Conservation (phyloP, 53 echinoderm and acorn worm species). For the Mesocentrotus franciscanus region DNA sequence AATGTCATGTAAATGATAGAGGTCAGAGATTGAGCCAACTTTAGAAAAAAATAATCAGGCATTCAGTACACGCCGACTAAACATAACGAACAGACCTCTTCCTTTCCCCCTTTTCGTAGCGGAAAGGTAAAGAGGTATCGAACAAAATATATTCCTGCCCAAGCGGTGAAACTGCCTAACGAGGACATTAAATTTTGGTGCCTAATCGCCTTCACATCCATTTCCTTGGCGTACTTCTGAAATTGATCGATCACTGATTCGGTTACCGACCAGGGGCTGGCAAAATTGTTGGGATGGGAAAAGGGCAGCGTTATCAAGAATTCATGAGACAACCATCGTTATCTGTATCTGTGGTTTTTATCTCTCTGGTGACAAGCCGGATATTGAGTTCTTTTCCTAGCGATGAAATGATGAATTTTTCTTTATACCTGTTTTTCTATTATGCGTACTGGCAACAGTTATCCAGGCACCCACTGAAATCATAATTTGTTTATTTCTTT, state of each 20-base stretch:
- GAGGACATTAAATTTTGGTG: constrained; percentile 17
- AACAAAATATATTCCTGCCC: not conserved
- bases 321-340: not conserved
- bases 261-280: constrained; percentile 25
- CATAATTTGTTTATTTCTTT: too few species aligned
- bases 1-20: too few species aligned
- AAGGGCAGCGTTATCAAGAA: constrained; percentile 42
- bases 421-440: not conserved
- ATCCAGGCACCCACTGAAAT: too few species aligned
- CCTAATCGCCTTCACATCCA: constrained; percentile 47
- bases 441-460: not conserved
- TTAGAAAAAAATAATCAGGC: too few species aligned
- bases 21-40: not conserved
- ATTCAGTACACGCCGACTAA: too few species aligned
- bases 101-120: too few species aligned
- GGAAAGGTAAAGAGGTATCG: not conserved
- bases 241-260: constrained; percentile 56
- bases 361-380: not conserved
- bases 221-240: constrained; percentile 30
- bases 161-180: constrained; percentile 24
- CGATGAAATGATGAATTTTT: not conserved
- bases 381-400: not conserved
- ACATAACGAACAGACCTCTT: too few species aligned
- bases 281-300: not conserved
- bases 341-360: not conserved